phyloP scores from a whole-genome alignment of 2,113 vertebrate species.

The Crypturellus undulatus region DNA sequence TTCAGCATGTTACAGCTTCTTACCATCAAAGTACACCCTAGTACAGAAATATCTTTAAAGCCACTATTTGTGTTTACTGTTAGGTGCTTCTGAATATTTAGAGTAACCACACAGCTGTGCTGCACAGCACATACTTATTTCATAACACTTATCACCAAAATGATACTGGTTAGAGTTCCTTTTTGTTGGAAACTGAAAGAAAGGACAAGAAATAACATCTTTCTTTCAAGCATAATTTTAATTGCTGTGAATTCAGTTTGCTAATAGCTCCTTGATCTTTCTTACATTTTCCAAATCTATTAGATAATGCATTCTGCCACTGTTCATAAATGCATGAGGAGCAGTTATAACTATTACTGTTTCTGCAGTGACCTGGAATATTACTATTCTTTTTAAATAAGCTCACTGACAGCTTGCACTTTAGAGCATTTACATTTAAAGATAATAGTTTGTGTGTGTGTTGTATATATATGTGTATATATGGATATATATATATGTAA shows the following conservation, averaged over 20 bases:
- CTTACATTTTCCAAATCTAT: constrained; percentile 44
- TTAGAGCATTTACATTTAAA: constrained; percentile 64
- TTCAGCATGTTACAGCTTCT: constrained; percentile 70
- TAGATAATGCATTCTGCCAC: constrained; percentile 51
- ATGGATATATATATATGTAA: not conserved
- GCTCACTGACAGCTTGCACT: constrained; percentile 54
- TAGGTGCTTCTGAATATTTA: constrained; percentile 50
- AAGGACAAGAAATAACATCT: constrained; percentile 9
- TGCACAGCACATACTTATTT: constrained; percentile 56
- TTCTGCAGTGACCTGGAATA: constrained; percentile 52
- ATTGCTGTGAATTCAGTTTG: constrained; percentile 66
- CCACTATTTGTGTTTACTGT: constrained; percentile 70
- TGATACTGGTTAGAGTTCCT: constrained; percentile 33
- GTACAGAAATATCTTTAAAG: constrained; percentile 72
- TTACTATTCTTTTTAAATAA: constrained; percentile 62
- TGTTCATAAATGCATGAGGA: constrained; percentile 55
- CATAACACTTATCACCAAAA: constrained; percentile 47
- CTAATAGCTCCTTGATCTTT: constrained; percentile 60
- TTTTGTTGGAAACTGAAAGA: constrained; percentile 59
- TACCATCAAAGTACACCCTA: constrained; percentile 61
- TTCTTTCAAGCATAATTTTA: constrained; percentile 48
- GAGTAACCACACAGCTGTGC: constrained; percentile 53
- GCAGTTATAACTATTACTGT: constrained; percentile 47
- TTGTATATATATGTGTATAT: constrained; percentile 23
- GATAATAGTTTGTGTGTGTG: constrained; percentile 24